Evolutionary conservation across 2,113 vertebrate genomes (phyloP).

Genomic region (Labeo rohita): DNA sequence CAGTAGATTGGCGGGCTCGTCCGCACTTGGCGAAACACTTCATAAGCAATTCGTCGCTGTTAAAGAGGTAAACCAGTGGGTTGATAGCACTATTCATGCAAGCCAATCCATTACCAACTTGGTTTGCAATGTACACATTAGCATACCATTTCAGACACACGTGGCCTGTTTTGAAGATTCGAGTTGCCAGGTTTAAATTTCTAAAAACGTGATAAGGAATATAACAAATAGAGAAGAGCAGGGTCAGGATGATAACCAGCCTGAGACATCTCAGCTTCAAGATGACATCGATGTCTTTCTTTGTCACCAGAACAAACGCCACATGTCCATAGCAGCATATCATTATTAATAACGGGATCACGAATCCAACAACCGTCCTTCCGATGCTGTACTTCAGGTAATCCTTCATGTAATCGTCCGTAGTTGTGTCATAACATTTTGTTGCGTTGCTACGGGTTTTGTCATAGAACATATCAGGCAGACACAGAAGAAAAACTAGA

Average conservation of each 20-base stretch:
- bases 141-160: conserved; percentile 61
- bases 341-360: conserved; percentile 75
- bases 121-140: conserved; percentile 73
- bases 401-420: accelerated
- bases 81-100: conserved; percentile 82
- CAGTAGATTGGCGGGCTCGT: neutral
- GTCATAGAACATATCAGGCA: conserved; percentile 72
- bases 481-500: conserved; percentile 71
- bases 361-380: conserved; percentile 74
- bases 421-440: conserved; percentile 72
- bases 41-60: conserved; percentile 33
- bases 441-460: neutral
- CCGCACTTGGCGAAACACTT: neutral
- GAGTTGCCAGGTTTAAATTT: conserved; percentile 77
- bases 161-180: conserved; percentile 55
- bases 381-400: conserved; percentile 75
- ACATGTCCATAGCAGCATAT: conserved; percentile 79
- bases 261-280: conserved; percentile 73
- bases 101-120: conserved; percentile 78
- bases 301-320: conserved; percentile 70
- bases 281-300: conserved; percentile 55
- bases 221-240: conserved; percentile 82
- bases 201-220: conserved; percentile 80
- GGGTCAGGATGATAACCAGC: conserved; percentile 73
- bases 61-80: conserved; percentile 79